Evolutionary conservation across 2,113 vertebrate species (phyloP).

Genomic region (Plectropomus leopardus): DNA sequence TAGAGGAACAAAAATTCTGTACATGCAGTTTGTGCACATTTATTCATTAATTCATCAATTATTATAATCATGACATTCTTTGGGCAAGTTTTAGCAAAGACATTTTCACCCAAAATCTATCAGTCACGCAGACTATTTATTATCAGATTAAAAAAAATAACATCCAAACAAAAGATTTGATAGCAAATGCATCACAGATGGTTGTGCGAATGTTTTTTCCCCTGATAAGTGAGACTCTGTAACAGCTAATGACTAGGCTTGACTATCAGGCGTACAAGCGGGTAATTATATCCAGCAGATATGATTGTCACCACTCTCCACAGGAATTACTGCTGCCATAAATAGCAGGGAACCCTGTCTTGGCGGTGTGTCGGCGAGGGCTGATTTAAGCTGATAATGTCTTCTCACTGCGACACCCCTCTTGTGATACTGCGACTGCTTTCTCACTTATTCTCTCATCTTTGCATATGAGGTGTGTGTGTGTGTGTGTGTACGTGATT

Average conservation of each 20-base stretch:
- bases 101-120: neutral
- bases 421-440: constrained; percentile 40
- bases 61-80: neutral
- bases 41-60: constrained; percentile 1
- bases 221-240: constrained; percentile 34
- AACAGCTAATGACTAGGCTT: constrained; percentile 51
- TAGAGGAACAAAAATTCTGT: no score
- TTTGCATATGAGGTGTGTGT: constrained; percentile 7
- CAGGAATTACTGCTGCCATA: constrained; percentile 73
- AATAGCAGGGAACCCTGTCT: constrained; percentile 58
- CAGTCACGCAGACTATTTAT: neutral
- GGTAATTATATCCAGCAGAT: constrained; percentile 70
- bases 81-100: constrained; percentile 1
- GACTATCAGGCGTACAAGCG: constrained; percentile 50
- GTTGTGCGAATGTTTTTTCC: constrained; percentile 9
- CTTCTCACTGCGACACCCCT: constrained; percentile 42
- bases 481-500: neutral
- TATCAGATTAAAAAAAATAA: constrained; percentile 1
- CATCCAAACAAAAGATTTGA: neutral
- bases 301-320: constrained; percentile 66
- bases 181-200: constrained; percentile 1
- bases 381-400: constrained; percentile 66
- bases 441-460: constrained; percentile 33
- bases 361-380: constrained; percentile 33
- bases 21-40: no score